Percentiles rank a stretch among this genome's conserved stretches.
Conservation (phyloP, 2,888 invertebrate genomes). For the Troides oblongomaculatus region DNA sequence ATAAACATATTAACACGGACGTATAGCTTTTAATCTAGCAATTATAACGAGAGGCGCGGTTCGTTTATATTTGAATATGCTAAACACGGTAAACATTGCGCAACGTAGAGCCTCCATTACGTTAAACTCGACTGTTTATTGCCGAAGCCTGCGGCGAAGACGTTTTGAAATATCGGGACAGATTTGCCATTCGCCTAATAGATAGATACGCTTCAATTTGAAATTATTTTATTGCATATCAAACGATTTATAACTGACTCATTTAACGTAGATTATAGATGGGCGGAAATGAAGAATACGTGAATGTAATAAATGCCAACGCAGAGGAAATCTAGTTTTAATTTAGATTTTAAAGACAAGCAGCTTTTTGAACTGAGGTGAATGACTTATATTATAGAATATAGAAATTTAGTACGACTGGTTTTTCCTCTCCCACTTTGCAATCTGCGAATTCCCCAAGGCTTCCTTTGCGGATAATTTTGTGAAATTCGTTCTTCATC, state of each 20-base stretch:
- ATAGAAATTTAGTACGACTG: too few species aligned
- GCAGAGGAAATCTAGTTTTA: too few species aligned
- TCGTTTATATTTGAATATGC: slow-evolving; percentile 11
- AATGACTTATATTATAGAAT: too few species aligned
- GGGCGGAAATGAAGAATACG: too few species aligned
- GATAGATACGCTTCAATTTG: background rate
- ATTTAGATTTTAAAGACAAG: too few species aligned
- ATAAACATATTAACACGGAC: slow-evolving; percentile 23
- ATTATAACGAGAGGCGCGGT: slow-evolving; percentile 14
- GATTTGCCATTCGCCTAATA: slow-evolving; percentile 13
- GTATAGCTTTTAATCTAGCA: slow-evolving; percentile 16
- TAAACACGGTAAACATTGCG: slow-evolving; percentile 22
- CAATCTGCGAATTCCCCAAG: too few species aligned
- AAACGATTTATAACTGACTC: background rate
- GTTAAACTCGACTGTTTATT: slow-evolving; percentile 3
- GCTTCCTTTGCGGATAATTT: too few species aligned
- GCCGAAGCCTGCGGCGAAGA: slow-evolving; percentile 9
- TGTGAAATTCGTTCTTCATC: too few species aligned
- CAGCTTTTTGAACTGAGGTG: too few species aligned
- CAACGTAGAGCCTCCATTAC: slow-evolving; percentile 11
- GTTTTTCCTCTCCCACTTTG: too few species aligned
- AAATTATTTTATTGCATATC: background rate
- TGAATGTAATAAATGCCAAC: too few species aligned
- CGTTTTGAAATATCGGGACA: slow-evolving; percentile 14
- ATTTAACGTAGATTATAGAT: too few species aligned